Percentiles rank a stretch among this genome's conserved stretches.
Conservation (phyloP, 2,888 invertebrate genomes). For the Pandemis heparana region DNA sequence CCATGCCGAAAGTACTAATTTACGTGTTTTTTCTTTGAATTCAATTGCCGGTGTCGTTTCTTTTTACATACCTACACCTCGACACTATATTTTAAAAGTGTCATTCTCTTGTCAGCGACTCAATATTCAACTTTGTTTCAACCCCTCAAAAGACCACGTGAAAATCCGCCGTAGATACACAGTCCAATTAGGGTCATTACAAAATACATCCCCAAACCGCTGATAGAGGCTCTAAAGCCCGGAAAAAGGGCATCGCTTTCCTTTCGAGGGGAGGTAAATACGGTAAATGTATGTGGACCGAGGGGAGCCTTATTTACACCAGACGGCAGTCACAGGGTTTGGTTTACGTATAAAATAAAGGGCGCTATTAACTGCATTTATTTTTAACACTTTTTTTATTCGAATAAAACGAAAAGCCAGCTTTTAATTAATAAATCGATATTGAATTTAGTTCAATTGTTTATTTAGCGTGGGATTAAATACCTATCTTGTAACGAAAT, state of each 20-base stretch:
- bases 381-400: neutral
- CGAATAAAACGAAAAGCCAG: neutral
- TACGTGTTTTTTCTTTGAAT: too few species aligned
- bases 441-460: too few species aligned
- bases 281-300: slow-evolving; percentile 23
- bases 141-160: neutral
- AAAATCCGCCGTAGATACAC: slow-evolving; percentile 5
- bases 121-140: neutral
- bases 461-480: too few species aligned
- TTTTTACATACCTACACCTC: too few species aligned
- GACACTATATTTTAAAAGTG: too few species aligned
- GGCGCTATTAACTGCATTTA: slow-evolving; percentile 33
- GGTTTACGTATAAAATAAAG: slow-evolving; percentile 46
- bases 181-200: slow-evolving; percentile 32
- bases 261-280: slow-evolving; percentile 43
- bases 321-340: slow-evolving; percentile 43
- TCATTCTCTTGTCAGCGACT: too few species aligned
- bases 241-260: slow-evolving; percentile 50
- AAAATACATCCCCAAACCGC: slow-evolving; percentile 38
- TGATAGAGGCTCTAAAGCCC: slow-evolving; percentile 21
- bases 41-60: too few species aligned
- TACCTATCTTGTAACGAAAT: too few species aligned
- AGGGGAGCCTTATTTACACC: slow-evolving; percentile 53
- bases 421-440: too few species aligned
- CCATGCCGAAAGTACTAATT: too few species aligned